A percentile compares a stretch with the other conserved stretches of the same genome.
These are phyloP conservation scores for Dreissena polymorpha DNA, from an alignment of 1,140 invertebrate genomes.

Conservation along the genomic window DNA sequence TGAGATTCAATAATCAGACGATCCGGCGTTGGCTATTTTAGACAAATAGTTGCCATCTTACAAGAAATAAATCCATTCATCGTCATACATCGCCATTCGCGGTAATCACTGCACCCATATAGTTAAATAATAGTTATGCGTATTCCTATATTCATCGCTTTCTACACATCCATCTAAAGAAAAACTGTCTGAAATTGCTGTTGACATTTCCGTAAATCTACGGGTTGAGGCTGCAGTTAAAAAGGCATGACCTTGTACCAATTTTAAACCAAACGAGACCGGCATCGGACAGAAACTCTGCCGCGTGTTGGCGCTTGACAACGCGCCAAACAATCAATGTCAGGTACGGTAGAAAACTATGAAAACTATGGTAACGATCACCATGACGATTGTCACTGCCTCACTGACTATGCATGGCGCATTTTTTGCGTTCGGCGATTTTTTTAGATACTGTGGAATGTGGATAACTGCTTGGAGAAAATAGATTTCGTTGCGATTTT, in stretches of 20 bases:
- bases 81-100: no score
- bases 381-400: constrained; percentile 45
- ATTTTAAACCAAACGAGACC: constrained; percentile 47
- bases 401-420: not conserved
- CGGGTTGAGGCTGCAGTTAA: constrained; percentile 52
- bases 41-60: no score
- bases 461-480: not conserved
- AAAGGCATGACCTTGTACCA: constrained; percentile 44
- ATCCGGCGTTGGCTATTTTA: no score
- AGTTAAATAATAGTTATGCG: no score
- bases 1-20: no score
- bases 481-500: not conserved
- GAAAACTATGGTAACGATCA: constrained; percentile 43
- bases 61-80: no score
- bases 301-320: constrained; percentile 33
- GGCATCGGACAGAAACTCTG: constrained; percentile 23
- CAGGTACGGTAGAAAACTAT: constrained; percentile 58
- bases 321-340: constrained; percentile 38
- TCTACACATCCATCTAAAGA: not conserved
- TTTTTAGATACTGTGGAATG: not conserved
- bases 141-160: no score
- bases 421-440: not conserved
- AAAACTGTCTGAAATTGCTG: constrained; percentile 42
- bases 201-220: constrained; percentile 59
- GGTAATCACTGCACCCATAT: no score